Base-by-base conservation (phyloP, 2,113 vertebrate species). In the Strix aluco region DNA sequence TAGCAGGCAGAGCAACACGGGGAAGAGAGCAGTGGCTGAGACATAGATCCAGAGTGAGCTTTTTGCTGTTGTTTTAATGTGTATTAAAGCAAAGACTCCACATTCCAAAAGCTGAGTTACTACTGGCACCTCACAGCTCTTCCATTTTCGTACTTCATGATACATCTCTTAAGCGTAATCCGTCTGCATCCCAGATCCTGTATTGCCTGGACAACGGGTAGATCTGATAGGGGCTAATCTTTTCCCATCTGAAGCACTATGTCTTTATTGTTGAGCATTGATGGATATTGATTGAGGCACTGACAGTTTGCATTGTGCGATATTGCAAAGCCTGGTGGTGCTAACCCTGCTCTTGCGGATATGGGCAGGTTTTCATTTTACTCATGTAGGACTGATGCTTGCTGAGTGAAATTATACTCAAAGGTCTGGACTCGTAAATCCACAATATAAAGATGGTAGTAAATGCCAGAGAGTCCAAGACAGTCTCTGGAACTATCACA, bases 1-100 rank as follows among this genome's bases (percentile, higher is more conserved):
- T 96, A 95, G 88, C 95, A 91, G 88, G 92, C 97, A 49, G 29
- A 94, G 88, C 80, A 94, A 86, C 92, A 82, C 8, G 77, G 88
- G 86, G 71, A 80, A 61, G 92, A 89, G 74, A 86, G 82, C 94
- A 81, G 96, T 63, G 93, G 84, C 94, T 57, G 81, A 92, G 90
- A 95, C 83, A 9, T 3, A 59, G 80, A 88, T 55, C 42, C 57
- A 23, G 88, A 82, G 52, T 3, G 86, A 80, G 49, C 23, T 11
- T 93, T 89, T 86, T 66, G 89, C 86, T 88, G 72, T 62, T 95
- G 79, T 95, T 94, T 86, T 78, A 49, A 58, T 46, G 90, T 1
- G 21, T 63, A 63, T 77, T 93, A 44, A 88, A 97, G 92, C 90
- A 62, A 85, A 69, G 79, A 34, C 54, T 63, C 66, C 55, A 10